Evolutionary conservation across 1,140 invertebrate species (phyloP).

Genomic region (Amyelois transitella): DNA sequence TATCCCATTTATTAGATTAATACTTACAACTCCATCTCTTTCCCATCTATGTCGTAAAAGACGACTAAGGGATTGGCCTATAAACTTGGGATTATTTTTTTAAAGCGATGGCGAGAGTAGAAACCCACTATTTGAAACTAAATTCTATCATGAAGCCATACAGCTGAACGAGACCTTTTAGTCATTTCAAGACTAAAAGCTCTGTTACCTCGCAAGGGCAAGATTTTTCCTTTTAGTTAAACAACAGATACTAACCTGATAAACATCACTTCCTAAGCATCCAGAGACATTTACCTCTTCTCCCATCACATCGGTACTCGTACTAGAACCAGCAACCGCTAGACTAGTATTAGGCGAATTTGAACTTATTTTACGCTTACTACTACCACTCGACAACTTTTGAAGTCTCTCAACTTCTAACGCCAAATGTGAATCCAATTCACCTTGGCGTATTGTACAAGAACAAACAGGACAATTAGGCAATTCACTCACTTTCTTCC

Average conservation of each 20-base stretch:
- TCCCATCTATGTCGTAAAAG: too few species aligned
- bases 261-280: slow-evolving; percentile 63
- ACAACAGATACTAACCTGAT: slow-evolving; percentile 42
- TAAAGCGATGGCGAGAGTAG: too few species aligned
- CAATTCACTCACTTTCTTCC: slow-evolving; percentile 63
- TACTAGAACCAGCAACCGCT: slow-evolving; percentile 50
- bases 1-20: too few species aligned
- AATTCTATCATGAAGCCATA: too few species aligned
- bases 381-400: slow-evolving; percentile 45
- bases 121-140: too few species aligned
- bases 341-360: slow-evolving; percentile 29
- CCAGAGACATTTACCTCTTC: slow-evolving; percentile 60
- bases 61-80: too few species aligned
- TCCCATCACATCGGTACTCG: slow-evolving; percentile 29
- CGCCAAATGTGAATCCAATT: slow-evolving; percentile 57
- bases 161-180: too few species aligned
- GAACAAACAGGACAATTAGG: slow-evolving; percentile 69
- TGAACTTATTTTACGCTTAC: slow-evolving; percentile 51
- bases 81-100: too few species aligned
- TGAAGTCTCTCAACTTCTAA: slow-evolving; percentile 63
- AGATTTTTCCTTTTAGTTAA: too few species aligned
- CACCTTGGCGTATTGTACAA: slow-evolving; percentile 63
- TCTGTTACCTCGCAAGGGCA: too few species aligned
- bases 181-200: too few species aligned
- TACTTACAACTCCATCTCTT: too few species aligned